These are phyloP conservation scores for Cheirogaleus medius DNA, from an alignment of 2,113 vertebrate species.

Conservation along the genomic window DNA sequence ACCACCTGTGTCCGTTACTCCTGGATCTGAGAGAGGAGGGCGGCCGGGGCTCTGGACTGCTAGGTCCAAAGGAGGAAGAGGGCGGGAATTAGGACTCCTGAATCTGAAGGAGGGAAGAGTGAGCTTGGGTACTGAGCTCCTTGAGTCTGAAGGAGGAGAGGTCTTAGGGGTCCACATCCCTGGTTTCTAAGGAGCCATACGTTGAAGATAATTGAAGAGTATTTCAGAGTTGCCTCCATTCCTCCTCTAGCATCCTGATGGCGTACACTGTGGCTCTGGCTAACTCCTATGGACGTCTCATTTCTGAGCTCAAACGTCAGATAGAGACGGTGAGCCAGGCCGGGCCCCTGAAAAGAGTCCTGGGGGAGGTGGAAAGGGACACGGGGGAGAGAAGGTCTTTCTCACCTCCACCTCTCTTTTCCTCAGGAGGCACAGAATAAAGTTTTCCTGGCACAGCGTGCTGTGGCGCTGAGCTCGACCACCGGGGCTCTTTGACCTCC, in stretches of 20 bases:
- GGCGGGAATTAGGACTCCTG: no score
- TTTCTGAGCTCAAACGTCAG: slow-evolving; percentile 87
- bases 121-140: not conserved
- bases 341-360: not conserved
- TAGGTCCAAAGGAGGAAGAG: not conserved
- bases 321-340: slow-evolving; percentile 86
- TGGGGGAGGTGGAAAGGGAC: not conserved
- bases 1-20: not conserved
- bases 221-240: not conserved
- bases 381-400: not conserved
- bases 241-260: slow-evolving; percentile 85
- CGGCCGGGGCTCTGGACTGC: not conserved
- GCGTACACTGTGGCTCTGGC: slow-evolving; percentile 87
- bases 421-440: slow-evolving; percentile 76
- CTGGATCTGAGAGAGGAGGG: not conserved
- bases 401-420: not conserved
- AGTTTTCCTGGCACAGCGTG: slow-evolving; percentile 76
- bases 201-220: not conserved
- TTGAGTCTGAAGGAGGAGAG: not conserved
- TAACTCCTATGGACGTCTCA: slow-evolving; percentile 87
- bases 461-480: slow-evolving; percentile 57
- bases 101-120: not conserved
- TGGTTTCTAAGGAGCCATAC: not conserved
- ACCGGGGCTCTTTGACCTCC: not conserved
- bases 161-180: not conserved